phyloP scores from a whole-genome alignment of 2,797 vertebrate genomes.

The Tokudaia muenninki region DNA sequence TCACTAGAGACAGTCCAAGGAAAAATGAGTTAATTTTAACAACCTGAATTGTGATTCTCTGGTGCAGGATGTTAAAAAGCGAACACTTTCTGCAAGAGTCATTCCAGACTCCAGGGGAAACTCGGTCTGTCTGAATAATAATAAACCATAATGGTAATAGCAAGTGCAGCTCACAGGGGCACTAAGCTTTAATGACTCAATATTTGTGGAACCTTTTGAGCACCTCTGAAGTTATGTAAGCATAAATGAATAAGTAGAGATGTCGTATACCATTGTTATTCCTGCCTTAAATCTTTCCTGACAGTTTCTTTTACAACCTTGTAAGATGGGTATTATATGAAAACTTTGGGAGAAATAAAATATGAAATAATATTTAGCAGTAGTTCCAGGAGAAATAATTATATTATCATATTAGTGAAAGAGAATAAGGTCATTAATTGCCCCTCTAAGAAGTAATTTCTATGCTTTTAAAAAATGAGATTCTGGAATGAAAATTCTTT shows the following conservation, averaged over 20 bases:
- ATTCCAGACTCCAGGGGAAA: conserved; percentile 67
- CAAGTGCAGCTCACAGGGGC: conserved; percentile 61
- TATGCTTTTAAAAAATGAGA: conserved; percentile 67
- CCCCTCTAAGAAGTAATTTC: conserved; percentile 66
- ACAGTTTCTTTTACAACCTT: conserved; percentile 59
- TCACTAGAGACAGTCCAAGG: conserved; percentile 54
- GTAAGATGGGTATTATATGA: conserved; percentile 24
- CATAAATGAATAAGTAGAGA: conserved; percentile 73
- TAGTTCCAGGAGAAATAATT: conserved; percentile 71
- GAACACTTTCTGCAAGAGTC: conserved; percentile 53
- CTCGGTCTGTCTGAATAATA: conserved; percentile 71
- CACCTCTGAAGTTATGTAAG: conserved; percentile 69
- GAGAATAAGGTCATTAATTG: conserved; percentile 67
- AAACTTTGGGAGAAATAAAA: conserved; percentile 70
- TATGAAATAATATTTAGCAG: conserved; percentile 60
- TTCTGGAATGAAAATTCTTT: conserved; percentile 42
- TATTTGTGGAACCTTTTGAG: conserved; percentile 70
- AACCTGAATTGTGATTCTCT: conserved; percentile 67
- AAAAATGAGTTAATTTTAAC: conserved; percentile 77
- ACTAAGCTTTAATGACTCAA: conserved; percentile 76
- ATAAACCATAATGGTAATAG: conserved; percentile 72
- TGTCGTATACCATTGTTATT: conserved; percentile 69
- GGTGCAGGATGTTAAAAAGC: conserved; percentile 69
- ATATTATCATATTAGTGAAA: conserved; percentile 53
- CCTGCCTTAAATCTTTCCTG: conserved; percentile 66